A percentile compares a stretch with the other conserved stretches of the same genome.
Evolutionary conservation across 2,888 invertebrate genomes (phyloP).

Genomic region (Corythucha ciliata): DNA sequence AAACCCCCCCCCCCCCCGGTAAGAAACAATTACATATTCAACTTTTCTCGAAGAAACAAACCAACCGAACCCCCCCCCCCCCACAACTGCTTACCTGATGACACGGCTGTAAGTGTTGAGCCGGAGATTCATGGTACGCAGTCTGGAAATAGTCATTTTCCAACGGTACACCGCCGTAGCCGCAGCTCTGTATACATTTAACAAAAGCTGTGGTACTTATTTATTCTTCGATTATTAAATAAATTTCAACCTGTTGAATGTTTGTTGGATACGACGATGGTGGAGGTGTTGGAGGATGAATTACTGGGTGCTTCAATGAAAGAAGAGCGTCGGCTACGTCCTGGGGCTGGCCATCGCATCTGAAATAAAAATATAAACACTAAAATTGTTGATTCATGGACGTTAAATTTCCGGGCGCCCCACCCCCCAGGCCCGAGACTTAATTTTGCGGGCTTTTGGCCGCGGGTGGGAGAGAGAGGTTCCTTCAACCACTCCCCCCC

Average conservation of each 20-base stretch:
- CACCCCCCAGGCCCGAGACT: too few species aligned
- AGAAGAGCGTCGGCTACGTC: conserved; percentile 83
- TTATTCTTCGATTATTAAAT: background rate
- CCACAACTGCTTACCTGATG: conserved; percentile 22
- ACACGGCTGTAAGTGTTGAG: conserved; percentile 25
- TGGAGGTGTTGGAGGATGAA: conserved; percentile 52
- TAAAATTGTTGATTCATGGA: too few species aligned
- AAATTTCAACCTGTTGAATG: conserved; percentile 25
- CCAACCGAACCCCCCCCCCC: conserved; percentile 1
- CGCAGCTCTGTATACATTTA: conserved; percentile 20
- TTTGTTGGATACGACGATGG: conserved; percentile 37
- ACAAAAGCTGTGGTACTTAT: background rate
- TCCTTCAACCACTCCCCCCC: too few species aligned
- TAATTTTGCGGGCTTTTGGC: too few species aligned
- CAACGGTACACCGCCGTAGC: conserved; percentile 21
- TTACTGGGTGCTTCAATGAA: conserved; percentile 78
- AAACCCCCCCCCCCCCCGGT: too few species aligned
- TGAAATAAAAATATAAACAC: conserved; percentile 20
- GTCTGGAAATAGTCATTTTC: conserved; percentile 27
- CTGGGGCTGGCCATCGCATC: conserved; percentile 44
- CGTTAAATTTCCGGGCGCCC: too few species aligned
- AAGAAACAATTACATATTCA: too few species aligned
- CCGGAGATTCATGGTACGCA: conserved; percentile 21
- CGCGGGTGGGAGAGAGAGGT: too few species aligned
- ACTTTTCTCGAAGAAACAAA: too few species aligned